Evolutionary conservation across 1,140 invertebrate species (phyloP), one percentile per base, ranked within the genome.

Genomic region (Lycorma delicatula): DNA sequence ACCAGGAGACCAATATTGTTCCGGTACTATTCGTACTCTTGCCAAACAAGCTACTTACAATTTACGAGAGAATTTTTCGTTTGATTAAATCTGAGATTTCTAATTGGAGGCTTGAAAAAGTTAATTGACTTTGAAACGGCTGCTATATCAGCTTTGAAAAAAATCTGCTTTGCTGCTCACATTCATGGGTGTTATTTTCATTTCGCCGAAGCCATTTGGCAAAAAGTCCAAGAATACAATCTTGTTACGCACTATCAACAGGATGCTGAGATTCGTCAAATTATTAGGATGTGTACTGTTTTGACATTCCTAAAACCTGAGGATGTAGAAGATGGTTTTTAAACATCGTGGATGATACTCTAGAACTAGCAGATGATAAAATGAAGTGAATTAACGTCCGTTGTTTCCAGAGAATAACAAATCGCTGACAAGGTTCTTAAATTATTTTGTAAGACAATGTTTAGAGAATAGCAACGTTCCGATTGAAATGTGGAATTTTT

Each of bases 281-380:
- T 4, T 22, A 60, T 55, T 29, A 13, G 26, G 31, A 55, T 55
- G 52, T 55, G 58, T 55, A 41, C 58, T n/a, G 58, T 53, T 28
- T 28, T 55, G 6, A 53, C 52, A 31, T 55, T 55, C 26, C 16
- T 60, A n/a, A 46, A 26, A 48, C 34, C 28, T 16, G 52, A 55
- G 38, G 52, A 60, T 27, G 47, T 60, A 12, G 23, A 44, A 18
- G 41, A 55, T 9, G 51, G 53, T 6, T 5, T 38, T 5, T 13
- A n/a, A 18, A n/a, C 13, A 38, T 13, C 13, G 12, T 3, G 3
- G 13, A 13, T 38, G 13, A 12, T 13, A 38, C 13, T 38, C 36
- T 18, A n/a, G 3, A 38, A 3, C 13, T n/a, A 38, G 18, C 18
- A 18, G 13, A 38, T 12, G 13, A 38, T 38, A 38, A 38, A 6